phyloP scores from a whole-genome alignment of 2,888 invertebrate species.

The Coelogynopora nodosa region DNA sequence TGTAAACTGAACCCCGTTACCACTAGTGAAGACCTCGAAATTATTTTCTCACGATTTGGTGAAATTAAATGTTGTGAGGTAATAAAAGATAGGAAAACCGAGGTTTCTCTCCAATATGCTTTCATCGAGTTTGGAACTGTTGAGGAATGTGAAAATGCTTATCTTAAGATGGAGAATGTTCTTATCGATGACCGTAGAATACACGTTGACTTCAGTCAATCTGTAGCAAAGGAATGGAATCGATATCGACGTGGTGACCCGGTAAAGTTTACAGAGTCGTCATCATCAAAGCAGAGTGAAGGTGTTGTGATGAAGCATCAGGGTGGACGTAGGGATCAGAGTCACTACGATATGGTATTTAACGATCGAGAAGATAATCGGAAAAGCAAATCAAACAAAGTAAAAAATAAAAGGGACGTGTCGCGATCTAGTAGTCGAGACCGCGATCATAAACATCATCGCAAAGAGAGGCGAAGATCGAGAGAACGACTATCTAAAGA shows the following conservation, averaged over 20 bases:
- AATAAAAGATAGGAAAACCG: conserved; percentile 83
- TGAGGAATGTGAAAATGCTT: conserved; percentile 83
- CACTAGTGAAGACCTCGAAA: conserved; percentile 89
- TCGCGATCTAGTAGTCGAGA: background rate
- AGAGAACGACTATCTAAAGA: background rate
- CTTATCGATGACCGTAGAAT: conserved; percentile 95
- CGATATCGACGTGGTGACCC: conserved; percentile 55
- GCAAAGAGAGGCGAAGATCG: background rate
- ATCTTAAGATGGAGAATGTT: conserved; percentile 99
- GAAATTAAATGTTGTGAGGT: conserved; percentile 78
- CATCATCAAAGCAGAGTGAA: background rate
- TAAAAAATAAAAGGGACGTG: background rate
- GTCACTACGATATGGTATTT: background rate
- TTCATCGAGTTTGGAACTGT: conserved; percentile 90
- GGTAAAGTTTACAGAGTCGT: background rate
- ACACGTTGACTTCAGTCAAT: conserved; percentile 98
- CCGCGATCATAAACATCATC: background rate
- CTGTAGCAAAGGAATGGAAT: conserved; percentile 75
- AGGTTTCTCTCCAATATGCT: conserved; percentile 94
- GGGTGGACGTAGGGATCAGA: background rate
- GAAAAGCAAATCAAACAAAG: background rate
- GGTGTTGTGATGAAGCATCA: background rate
- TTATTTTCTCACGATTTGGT: conserved; percentile 94
- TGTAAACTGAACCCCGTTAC: conserved; percentile 98
- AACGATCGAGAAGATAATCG: background rate